Percentiles rank a stretch among this genome's conserved stretches.
phyloP scores from a whole-genome alignment of 2,888 invertebrate genomes.

The Nomada flava region DNA sequence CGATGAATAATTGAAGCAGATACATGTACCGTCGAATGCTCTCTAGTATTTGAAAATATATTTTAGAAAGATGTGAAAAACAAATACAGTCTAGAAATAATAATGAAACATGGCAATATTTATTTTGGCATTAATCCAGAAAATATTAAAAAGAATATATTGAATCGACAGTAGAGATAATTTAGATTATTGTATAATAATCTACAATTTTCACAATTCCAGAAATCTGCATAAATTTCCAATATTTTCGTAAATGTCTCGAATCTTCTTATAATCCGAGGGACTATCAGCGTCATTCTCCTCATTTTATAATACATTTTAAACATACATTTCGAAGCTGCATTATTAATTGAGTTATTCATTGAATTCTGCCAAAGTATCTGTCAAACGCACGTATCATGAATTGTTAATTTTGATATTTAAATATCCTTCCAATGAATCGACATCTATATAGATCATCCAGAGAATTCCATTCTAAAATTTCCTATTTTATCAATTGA shows the following conservation, averaged over 20 bases:
- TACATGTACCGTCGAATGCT: background rate
- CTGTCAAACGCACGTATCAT: too few relatives aligned
- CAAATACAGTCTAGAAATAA: background rate
- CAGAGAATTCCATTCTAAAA: background rate
- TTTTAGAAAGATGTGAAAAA: background rate
- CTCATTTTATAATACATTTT: too few relatives aligned
- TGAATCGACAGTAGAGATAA: too few relatives aligned
- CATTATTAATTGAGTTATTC: too few relatives aligned
- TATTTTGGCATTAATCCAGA: too few relatives aligned
- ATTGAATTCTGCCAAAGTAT: too few relatives aligned
- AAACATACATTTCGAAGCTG: too few relatives aligned
- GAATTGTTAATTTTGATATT: too few relatives aligned
- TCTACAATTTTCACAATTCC: background rate
- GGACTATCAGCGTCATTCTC: background rate
- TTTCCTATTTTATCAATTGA: background rate
- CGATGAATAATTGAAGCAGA: background rate
- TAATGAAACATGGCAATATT: background rate
- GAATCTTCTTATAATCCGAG: background rate
- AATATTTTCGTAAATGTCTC: background rate
- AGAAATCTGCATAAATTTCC: too few relatives aligned
- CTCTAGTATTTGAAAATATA: background rate
- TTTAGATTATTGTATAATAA: too few relatives aligned
- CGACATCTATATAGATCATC: background rate
- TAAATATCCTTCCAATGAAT: too few relatives aligned
- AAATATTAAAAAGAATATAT: too few relatives aligned